These are phyloP conservation scores for Ceratina calcarata DNA, from an alignment of 1,140 invertebrate species.

Conservation along the genomic window DNA sequence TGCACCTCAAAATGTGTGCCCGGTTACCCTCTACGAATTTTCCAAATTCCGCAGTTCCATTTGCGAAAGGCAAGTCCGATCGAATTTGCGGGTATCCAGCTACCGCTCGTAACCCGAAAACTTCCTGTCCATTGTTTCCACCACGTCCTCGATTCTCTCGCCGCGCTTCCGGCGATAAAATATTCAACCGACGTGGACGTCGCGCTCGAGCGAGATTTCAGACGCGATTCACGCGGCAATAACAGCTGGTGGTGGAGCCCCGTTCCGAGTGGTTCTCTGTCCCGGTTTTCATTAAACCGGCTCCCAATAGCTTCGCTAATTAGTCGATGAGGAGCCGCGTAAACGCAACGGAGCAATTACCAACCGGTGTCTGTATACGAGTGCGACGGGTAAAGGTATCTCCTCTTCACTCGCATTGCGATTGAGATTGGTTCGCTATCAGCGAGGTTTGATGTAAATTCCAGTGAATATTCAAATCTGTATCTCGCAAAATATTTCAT, in stretches of 20 bases:
- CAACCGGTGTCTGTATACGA: background rate
- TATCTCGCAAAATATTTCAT: too few relatives aligned
- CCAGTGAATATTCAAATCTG: too few relatives aligned
- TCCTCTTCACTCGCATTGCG: background rate
- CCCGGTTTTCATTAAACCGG: conserved; percentile 19
- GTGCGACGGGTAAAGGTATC: conserved; percentile 30
- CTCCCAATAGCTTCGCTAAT: conserved; percentile 52
- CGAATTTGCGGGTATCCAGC: background rate
- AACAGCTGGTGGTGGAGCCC: conserved; percentile 19
- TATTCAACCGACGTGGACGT: conserved; percentile 34
- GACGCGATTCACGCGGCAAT: conserved; percentile 20
- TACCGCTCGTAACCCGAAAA: background rate
- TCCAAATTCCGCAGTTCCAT: background rate
- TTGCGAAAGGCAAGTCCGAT: background rate
- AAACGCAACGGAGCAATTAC: conserved; percentile 45
- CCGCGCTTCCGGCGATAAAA: conserved; percentile 20
- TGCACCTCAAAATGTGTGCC: background rate
- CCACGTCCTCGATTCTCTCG: background rate
- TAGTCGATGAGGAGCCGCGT: conserved; percentile 54
- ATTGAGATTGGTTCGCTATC: background rate
- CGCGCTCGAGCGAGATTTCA: conserved; percentile 22
- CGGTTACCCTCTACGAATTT: background rate
- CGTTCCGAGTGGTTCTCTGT: conserved; percentile 5
- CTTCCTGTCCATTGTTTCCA: background rate
- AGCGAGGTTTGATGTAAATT: too few relatives aligned